Base-by-base conservation (phyloP, 1,140 invertebrate genomes). In the Nephotettix cincticeps region DNA sequence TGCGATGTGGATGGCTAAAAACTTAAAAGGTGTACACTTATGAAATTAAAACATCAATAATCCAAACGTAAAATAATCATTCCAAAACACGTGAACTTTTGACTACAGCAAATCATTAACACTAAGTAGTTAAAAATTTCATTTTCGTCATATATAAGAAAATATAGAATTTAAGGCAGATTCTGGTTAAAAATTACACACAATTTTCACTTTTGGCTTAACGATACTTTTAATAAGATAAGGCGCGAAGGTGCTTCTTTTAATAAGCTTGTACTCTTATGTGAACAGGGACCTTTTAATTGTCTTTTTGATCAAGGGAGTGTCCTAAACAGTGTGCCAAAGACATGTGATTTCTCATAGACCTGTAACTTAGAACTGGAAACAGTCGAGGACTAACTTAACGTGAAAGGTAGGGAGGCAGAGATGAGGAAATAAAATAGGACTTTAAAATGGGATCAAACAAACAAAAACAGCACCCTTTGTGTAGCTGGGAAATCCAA, bases 231-330 rank as follows among this genome's bases (percentile, higher is more conserved):
- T 80, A 81, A 84, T 82, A 83, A 86, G 86, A 87, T 88, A 88
- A 88, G 86, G 86, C 86, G 86, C 86, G 86, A 86, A 88, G 86
- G 86, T 88, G 86, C 86, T 87, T 87, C 72, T 73, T 72, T 84
- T 86, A 88, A 85, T 86, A 87, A 87, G 86, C 86, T 88, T 88
- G 86, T 88, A 88, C 86, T 88, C 87, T 87, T 86, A 83, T 87
- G 86, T 87, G 86, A 86, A 69, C 54, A 72, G 73, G 72, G 73
- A 76, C 73, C 74, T 76, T 78, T 74, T 75, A 72, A 73, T 73
- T 13, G 36, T 61, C 32, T 71, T 76, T 76, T 76, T 75, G 71
- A 72, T 73, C 68, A 73, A 71, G 73, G 76, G 75, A 29, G 68
- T 45, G 73, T 77, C 77, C 76, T 75, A 79, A 77, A 79, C 75